Evolutionary conservation across 2,797 vertebrate genomes (phyloP), one percentile per base, ranked within the genome.

Genomic region (Thamnophis elegans): DNA sequence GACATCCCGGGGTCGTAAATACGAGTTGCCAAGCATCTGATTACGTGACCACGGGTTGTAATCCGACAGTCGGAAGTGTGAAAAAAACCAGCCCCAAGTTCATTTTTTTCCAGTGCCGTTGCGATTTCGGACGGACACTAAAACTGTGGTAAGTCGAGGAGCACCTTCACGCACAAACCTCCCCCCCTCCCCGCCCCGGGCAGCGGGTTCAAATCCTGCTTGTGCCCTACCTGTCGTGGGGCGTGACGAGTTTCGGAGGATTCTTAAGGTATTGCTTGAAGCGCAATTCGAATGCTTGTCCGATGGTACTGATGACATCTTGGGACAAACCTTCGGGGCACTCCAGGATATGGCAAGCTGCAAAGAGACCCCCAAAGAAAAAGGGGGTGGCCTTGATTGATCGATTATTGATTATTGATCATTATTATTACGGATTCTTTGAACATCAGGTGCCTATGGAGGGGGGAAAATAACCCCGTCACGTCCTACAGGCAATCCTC

Each of bases 251-350:
- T 95, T 99, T 99, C 0, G 99, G 99, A 2, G 99, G 99, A 95
- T 99, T 99, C 97, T 99, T 99, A 95, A 99, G 98, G 97, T 99
- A 99, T 96, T 99, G 99, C 96, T 99, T 99, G 97, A 99, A 99
- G 13, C 99, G 98, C 89, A 99, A 97, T 95, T 99, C 99, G 0
- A 99, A 99, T 90, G 99, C 99, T 97, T 99, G 99, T 7, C 99
- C 99, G 0, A 99, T 99, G 96, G 99, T 99, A 97, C 99, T 99
- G 98, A 99, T 99, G 94, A 99, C 99, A 0, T 99, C 99, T 98
- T 99, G 99, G 0, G 99, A 99, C 73, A 99, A 97, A 91, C 99
- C 99, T 95, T 99, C 99, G 0, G 99, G 98, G 95, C 99, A 99
- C 97, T 99, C 99, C 97, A 99, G 96, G 97, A 99, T 99, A 85